Conservation (phyloP, 2,113 vertebrate genomes). For the Nycticebus coucang region DNA sequence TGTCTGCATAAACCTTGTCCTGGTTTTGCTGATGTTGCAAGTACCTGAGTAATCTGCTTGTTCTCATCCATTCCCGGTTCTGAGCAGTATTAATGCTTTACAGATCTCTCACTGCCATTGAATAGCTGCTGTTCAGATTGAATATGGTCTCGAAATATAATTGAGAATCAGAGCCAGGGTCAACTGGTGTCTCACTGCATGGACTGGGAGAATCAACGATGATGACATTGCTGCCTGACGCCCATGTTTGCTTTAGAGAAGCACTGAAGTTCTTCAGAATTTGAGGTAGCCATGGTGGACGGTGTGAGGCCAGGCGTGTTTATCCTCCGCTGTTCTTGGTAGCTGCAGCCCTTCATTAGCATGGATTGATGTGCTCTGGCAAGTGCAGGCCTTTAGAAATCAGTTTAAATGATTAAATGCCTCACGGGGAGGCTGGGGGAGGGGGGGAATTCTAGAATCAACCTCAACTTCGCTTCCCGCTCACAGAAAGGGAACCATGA, state of each 20-base stretch:
- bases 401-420: constrained; percentile 24
- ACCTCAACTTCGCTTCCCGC: not conserved
- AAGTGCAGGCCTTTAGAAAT: constrained; percentile 41
- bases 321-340: constrained; percentile 26
- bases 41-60: not conserved
- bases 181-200: not conserved
- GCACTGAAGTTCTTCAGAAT: not conserved
- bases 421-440: not conserved
- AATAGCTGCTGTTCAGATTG: constrained; percentile 25
- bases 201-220: not conserved
- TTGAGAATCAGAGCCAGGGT: constrained; percentile 56
- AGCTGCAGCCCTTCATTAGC: constrained; percentile 21
- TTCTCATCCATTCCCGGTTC: not conserved
- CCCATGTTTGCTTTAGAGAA: constrained; percentile 17
- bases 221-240: not conserved
- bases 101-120: constrained; percentile 34
- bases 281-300: not conserved
- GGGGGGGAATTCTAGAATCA: not conserved
- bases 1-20: not conserved
- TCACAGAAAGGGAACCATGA: not conserved
- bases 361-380: constrained; percentile 3
- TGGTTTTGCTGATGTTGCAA: constrained; percentile 44
- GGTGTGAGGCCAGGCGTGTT: not conserved
- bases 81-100: not conserved
- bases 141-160: constrained; percentile 53